A percentile compares a stretch with the other conserved stretches of the same genome.
phyloP scores from a whole-genome alignment of 2,888 invertebrate genomes.

The Tetragnatha montana region DNA sequence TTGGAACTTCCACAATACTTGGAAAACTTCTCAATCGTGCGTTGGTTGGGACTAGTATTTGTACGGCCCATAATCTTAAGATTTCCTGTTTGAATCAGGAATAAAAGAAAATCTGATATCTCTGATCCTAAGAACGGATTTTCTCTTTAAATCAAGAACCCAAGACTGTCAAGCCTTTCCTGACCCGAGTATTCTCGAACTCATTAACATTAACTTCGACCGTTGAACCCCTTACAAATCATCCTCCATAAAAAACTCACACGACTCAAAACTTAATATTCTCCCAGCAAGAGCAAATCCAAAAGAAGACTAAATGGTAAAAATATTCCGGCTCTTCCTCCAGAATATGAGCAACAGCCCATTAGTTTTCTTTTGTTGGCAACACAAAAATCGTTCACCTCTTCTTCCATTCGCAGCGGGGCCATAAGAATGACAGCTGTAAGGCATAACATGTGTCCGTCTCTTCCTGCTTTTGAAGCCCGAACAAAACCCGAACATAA shows the following conservation, averaged over 20 bases:
- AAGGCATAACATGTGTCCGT: constrained; percentile 10
- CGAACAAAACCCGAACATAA: constrained; percentile 12
- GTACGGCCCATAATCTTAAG: too few species aligned
- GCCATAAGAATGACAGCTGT: constrained; percentile 14
- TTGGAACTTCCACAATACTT: too few species aligned
- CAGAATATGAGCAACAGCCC: neutral
- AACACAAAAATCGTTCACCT: constrained; percentile 11
- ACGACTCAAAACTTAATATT: constrained; percentile 3
- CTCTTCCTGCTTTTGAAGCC: constrained; percentile 39
- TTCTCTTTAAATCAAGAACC: too few species aligned
- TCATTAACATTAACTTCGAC: neutral
- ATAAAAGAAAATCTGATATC: too few species aligned
- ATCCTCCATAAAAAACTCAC: neutral
- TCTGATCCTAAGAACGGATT: too few species aligned
- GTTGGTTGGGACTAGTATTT: too few species aligned
- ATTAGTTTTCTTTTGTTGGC: neutral
- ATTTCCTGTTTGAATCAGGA: too few species aligned
- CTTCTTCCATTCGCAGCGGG: neutral
- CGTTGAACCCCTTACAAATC: too few species aligned
- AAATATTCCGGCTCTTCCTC: neutral
- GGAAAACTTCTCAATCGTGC: too few species aligned
- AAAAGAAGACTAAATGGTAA: too few species aligned
- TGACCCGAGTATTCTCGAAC: too few species aligned
- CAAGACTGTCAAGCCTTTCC: too few species aligned
- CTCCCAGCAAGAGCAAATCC: neutral